phyloP scores from a whole-genome alignment of 1,140 invertebrate genomes.

The Bombus impatiens region DNA sequence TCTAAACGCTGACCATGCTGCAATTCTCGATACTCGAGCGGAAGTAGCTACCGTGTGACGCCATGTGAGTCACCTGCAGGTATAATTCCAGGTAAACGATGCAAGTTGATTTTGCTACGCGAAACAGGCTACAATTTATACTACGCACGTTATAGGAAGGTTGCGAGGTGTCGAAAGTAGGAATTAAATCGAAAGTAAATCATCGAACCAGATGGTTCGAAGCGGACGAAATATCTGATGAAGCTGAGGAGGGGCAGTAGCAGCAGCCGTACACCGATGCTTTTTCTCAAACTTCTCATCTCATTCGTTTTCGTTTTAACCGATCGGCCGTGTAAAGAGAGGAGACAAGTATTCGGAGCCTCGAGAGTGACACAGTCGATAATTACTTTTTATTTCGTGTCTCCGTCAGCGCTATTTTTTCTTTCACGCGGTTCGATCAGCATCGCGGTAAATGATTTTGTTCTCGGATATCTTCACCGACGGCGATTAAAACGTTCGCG shows the following conservation, averaged over 20 bases:
- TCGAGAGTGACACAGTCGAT: not conserved
- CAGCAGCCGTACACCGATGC: conserved; percentile 40
- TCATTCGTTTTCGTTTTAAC: conserved; percentile 17
- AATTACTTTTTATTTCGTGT: conserved; percentile 24
- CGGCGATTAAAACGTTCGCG: not conserved
- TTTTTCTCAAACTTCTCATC: not conserved
- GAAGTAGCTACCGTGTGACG: not conserved
- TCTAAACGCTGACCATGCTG: conserved; percentile 26
- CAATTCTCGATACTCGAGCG: conserved; percentile 15
- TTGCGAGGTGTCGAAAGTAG: not conserved
- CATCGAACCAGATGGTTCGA: not conserved
- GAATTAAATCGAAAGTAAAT: not conserved
- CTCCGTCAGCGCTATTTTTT: not conserved
- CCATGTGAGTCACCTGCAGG: not conserved
- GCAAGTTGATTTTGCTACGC: too few species aligned
- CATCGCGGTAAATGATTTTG: not conserved
- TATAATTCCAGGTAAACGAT: not conserved
- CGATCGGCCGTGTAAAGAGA: not conserved
- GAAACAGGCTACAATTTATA: too few species aligned
- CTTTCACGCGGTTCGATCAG: not conserved
- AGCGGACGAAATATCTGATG: conserved; percentile 41
- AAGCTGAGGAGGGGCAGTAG: conserved; percentile 21
- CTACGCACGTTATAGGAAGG: too few species aligned
- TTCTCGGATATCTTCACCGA: not conserved
- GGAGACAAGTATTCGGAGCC: not conserved